Conservation (phyloP, 53 echinoderm and acorn worm genomes). For the Patiria pectinifera region DNA sequence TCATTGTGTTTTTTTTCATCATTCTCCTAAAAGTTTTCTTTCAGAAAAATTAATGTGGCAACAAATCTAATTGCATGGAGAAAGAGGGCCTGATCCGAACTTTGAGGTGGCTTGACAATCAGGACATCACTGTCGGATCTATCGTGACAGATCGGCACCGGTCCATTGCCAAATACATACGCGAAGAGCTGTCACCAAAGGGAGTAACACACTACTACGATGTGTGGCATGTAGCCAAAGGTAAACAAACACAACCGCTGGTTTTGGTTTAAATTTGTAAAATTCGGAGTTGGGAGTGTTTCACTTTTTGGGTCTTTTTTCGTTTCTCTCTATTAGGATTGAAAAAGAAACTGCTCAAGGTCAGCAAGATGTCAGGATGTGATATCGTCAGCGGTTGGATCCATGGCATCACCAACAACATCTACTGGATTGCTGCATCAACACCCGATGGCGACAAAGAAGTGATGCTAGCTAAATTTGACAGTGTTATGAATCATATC, state of each 20-base stretch:
- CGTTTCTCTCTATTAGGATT: background rate
- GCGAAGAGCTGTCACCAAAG: background rate
- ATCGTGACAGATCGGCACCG: slow-evolving; percentile 12
- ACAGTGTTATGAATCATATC: slow-evolving; percentile 30
- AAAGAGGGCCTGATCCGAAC: slow-evolving; percentile 17
- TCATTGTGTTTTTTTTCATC: background rate
- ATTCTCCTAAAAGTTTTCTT: background rate
- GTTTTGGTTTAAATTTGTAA: background rate
- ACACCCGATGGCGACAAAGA: slow-evolving; percentile 37
- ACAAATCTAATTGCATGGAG: slow-evolving; percentile 17
- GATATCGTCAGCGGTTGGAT: slow-evolving; percentile 10
- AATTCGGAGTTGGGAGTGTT: background rate
- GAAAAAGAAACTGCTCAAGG: slow-evolving; percentile 26
- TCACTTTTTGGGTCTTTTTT: background rate
- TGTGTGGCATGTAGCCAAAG: slow-evolving; percentile 26
- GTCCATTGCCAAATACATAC: background rate
- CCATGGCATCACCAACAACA: slow-evolving; percentile 22
- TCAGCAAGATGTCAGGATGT: slow-evolving; percentile 26
- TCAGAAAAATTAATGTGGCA: slow-evolving; percentile 15
- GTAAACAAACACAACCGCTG: background rate
- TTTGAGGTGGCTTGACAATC: slow-evolving; percentile 21
- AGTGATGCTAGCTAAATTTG: slow-evolving; percentile 40
- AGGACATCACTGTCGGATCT: background rate
- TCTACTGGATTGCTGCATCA: slow-evolving; percentile 43
- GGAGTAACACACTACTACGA: slow-evolving; percentile 12